Conservation (phyloP, 2,888 invertebrate genomes). For the Allacma fusca region DNA sequence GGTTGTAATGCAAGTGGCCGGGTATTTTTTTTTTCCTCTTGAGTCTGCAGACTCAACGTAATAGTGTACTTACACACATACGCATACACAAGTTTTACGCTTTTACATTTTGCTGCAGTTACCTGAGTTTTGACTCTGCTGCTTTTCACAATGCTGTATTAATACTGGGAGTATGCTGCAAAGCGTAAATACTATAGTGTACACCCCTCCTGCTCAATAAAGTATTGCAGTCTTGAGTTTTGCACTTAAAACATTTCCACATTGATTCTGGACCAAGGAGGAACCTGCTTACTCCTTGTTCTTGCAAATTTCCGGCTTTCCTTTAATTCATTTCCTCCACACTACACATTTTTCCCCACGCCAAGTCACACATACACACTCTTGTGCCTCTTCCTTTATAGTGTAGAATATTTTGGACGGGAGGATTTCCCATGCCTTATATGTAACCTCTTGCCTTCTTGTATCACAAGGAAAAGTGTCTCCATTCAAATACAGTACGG, state of each 20-base stretch:
- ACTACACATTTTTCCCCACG: neutral
- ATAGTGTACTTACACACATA: neutral
- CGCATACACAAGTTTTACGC: slow-evolving; percentile 7
- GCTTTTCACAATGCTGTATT: slow-evolving; percentile 12
- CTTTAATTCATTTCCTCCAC: neutral
- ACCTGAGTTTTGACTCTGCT: slow-evolving; percentile 13
- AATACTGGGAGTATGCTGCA: neutral
- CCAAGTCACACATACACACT: neutral
- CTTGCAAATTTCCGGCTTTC: slow-evolving; percentile 12
- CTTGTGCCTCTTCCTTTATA: neutral
- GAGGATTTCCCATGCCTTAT: too few relatives aligned
- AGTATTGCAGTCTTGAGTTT: slow-evolving; percentile 7
- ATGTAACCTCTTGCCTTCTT: too few relatives aligned
- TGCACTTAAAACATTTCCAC: slow-evolving; percentile 16
- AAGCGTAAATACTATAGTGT: neutral
- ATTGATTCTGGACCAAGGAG: slow-evolving; percentile 16
- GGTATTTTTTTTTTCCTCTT: neutral
- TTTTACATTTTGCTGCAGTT: slow-evolving; percentile 12
- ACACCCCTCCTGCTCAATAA: neutral
- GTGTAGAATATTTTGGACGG: too few relatives aligned
- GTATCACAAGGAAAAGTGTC: too few relatives aligned
- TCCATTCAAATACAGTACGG: too few relatives aligned
- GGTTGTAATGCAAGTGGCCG: neutral
- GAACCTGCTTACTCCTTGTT: slow-evolving; percentile 16
- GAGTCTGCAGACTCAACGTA: neutral